Evolutionary conservation across 1,140 invertebrate species (phyloP), one percentile per base, ranked within the genome.

Genomic region (Philopotamus ludificatus): DNA sequence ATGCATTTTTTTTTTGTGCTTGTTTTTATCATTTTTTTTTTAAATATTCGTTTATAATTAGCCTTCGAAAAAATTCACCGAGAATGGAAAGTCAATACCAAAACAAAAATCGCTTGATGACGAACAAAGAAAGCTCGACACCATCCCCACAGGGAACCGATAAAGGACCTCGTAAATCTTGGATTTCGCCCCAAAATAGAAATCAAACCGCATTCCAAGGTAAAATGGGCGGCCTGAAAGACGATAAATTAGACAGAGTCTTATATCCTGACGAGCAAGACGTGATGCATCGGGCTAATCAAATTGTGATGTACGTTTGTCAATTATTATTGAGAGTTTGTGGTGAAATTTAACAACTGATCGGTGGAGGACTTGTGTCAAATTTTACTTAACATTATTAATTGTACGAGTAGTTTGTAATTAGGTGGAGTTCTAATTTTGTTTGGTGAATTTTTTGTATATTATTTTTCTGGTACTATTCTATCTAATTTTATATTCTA

Each of bases 261-360:
- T 75, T 84, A 73, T 83, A 84, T 75, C 84, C 85, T 70, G 86
- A 89, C 74, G 88, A 90, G 81, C 85, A 86, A 68, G 87, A 87
- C 75, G 89, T 89, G 71, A 87, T 91, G 83, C 87, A 90, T 81
- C 85, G 87, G 76, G 89, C 89, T 74, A 90, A 88, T 83, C 89
- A 89, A 76, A 91, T 91, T 78, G 88, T 91, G 75, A 90, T 89
- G 89, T 91, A 90, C 83, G 88, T 89, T 68, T 64, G 63, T 42
- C 63, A 64, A 64, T 28, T 51, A 66, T 63, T 65, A 10, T 23
- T 26, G 1, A 45, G 23, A 26, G 50, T 45, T 58, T 51, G 44
- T 59, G 49, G 47, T 53, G 28, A 63, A n/a, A 39, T 60, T 15
- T 41, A 53, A 25, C 15, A 12, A 39, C 18, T 42, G 34, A 42